Evolutionary conservation across 1,140 invertebrate genomes (phyloP).

Genomic region (Planococcus citri): DNA sequence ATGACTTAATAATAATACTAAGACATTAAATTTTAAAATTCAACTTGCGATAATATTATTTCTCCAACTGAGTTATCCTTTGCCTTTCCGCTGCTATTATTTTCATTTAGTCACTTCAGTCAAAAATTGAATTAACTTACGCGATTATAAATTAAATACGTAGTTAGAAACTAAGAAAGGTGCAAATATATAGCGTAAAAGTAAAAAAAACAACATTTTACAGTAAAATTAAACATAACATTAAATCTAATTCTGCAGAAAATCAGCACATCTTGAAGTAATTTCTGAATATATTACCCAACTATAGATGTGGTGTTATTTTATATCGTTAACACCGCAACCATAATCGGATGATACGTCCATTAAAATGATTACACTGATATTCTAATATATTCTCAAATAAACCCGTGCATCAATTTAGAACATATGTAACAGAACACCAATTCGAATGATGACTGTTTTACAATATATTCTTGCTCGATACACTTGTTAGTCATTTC

Average conservation of each 20-base stretch:
- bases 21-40: too few relatives aligned
- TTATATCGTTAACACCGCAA: slow-evolving; percentile 16
- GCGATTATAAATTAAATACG: too few relatives aligned
- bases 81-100: too few relatives aligned
- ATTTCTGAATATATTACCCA: slow-evolving; percentile 13
- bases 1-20: too few relatives aligned
- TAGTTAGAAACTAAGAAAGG: too few relatives aligned
- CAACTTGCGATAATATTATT: too few relatives aligned
- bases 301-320: slow-evolving; percentile 20
- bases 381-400: neutral
- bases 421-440: slow-evolving; percentile 16
- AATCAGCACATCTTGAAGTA: neutral
- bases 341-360: slow-evolving; percentile 12
- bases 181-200: too few relatives aligned
- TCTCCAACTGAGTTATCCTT: too few relatives aligned
- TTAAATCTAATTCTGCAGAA: slow-evolving; percentile 1
- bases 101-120: too few relatives aligned
- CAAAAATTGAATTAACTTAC: too few relatives aligned
- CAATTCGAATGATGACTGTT: slow-evolving; percentile 14
- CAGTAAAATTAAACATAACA: neutral
- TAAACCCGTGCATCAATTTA: slow-evolving; percentile 11
- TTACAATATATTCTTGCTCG: slow-evolving; percentile 11
- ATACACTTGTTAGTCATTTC: neutral
- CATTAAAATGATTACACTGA: neutral
- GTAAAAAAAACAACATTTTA: neutral